Conservation (phyloP, 2,797 vertebrate species). For the Coregonus suidteri region DNA sequence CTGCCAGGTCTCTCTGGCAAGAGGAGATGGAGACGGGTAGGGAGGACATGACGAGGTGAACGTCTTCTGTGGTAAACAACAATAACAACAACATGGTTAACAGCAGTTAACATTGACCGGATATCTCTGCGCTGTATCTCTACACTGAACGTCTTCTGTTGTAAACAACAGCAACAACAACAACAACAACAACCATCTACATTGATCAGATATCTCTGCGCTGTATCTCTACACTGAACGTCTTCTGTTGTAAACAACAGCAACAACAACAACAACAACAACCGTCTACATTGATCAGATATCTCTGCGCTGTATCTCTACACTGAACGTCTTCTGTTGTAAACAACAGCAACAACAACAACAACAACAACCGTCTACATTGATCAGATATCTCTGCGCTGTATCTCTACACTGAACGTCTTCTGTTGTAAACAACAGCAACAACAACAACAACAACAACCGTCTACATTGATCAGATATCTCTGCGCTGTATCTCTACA, state of each 20-base stretch:
- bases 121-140: conserved; percentile 2
- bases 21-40: conserved; percentile 70
- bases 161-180: conserved; percentile 38
- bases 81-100: conserved; percentile 56
- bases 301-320: not conserved
- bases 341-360: conserved; percentile 31
- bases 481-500: too few relatives aligned
- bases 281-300: not conserved
- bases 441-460: not conserved
- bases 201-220: not conserved
- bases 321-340: conserved; percentile 69
- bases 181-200: too few relatives aligned
- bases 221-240: conserved; percentile 47
- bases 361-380: too few relatives aligned
- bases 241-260: conserved; percentile 61
- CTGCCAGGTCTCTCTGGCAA: conserved; percentile 67
- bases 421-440: conserved; percentile 59
- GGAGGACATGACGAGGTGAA: conserved; percentile 73
- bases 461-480: not conserved
- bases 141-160: conserved; percentile 67
- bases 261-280: conserved; percentile 15
- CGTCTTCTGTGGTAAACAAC: conserved; percentile 67
- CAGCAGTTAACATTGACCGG: not conserved
- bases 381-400: not conserved
- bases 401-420: conserved; percentile 55